Percentiles rank a stretch among this genome's conserved stretches.
Conservation (phyloP, 1,140 invertebrate genomes). For the Neodiprion pinetum region DNA sequence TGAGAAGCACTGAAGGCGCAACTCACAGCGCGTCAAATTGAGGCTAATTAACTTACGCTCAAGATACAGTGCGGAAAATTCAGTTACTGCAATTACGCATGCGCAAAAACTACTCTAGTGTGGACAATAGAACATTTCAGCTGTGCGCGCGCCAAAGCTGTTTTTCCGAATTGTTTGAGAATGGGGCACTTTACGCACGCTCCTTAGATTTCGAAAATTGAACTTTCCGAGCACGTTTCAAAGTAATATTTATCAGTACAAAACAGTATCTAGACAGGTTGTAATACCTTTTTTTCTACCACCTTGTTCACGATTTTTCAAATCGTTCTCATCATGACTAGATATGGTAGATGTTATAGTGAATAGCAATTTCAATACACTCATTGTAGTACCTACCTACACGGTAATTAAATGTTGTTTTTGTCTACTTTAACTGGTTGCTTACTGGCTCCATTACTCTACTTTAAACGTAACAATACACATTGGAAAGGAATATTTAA, state of each 20-base stretch:
- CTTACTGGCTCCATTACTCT: not conserved
- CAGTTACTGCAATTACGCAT: not conserved
- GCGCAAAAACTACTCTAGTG: not conserved
- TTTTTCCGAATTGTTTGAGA: no score
- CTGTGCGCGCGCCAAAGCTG: not conserved
- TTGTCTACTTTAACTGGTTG: no score
- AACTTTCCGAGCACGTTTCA: not conserved
- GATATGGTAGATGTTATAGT: slow-evolving; percentile 14
- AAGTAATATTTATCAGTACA: no score
- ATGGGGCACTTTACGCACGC: no score
- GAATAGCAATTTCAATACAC: not conserved
- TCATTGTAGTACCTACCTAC: no score
- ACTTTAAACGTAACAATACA: slow-evolving; percentile 9
- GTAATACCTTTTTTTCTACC: slow-evolving; percentile 14
- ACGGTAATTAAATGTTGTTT: no score
- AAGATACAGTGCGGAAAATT: not conserved
- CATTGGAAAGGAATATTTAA: not conserved
- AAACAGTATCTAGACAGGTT: not conserved
- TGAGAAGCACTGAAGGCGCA: no score
- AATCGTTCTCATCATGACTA: slow-evolving; percentile 17
- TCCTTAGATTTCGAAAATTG: no score
- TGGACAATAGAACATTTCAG: not conserved
- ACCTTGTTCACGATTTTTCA: slow-evolving; percentile 11
- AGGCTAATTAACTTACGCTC: no score
- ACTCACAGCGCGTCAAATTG: no score